Base-by-base conservation (phyloP, 2,888 invertebrate genomes). In the Falcaria lacertinaria region DNA sequence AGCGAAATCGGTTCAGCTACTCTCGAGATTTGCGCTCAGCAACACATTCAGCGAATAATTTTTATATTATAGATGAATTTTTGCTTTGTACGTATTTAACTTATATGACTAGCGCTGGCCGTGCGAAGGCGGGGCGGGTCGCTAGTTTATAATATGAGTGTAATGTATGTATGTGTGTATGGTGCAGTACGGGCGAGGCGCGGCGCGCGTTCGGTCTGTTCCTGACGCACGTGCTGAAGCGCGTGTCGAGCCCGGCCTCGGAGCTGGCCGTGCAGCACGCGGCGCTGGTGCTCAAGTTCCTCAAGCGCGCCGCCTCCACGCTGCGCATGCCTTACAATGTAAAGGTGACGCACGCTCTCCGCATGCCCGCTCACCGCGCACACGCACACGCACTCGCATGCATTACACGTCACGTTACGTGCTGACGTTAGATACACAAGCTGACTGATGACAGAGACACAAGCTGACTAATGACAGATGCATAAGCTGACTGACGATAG, bases 171-270 rank as follows among this genome's bases (percentile, higher is more conserved):
- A n/a, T n/a, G n/a, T 2, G 25, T 25, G 25, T 8, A 25, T 25
- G 25, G 25, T 8, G 7, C 80, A 93, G 93, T 13, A 90, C 90
- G 78, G 91, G 91, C 44, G 94, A 96, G 71, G 92, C 94, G 0
- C 91, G 96, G 4, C 94, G 93, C 74, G 93, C 94, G 0, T 96
- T 96, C 77, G 93, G 94, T 0, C 90, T 94, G 61, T 96, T 94
- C 85, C 90, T 96, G 49, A 92, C 93, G 54, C 92, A 93, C 70
- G 91, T 96, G 47, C 81, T 96, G 58, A 92, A 93, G 60, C 91
- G 95, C 84, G 93, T 81, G 82, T 92, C 64, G 73, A 89, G 70
- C 54, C 89, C 67, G 48, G 69, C 60, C 84, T 89, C 70, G 64
- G 91, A 91, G 68, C 88, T 90, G 63, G 89, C 87, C 15, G 90